Evolutionary conservation across 1,140 invertebrate species (phyloP), one percentile per base, ranked within the genome.

Genomic region (Camponotus floridanus): DNA sequence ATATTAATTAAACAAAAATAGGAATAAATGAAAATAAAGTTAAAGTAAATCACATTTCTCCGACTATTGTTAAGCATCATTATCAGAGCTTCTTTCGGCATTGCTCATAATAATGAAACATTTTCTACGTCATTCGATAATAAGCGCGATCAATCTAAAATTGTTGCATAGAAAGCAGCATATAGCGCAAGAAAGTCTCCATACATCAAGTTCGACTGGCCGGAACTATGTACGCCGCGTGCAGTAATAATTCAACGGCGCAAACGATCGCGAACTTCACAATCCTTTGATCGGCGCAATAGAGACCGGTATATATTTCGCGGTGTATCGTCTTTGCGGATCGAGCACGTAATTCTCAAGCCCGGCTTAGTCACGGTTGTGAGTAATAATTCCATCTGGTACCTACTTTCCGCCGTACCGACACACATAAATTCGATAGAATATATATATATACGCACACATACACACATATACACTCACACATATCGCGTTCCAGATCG

Each of bases 401-500:
- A 65, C 51, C 65, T 87, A 87, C 65, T 87, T 87, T 61, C 59
- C 73, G 68, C 26, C 55, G 31, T 57, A 42, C 71, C 71, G 51
- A 42, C 64, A 76, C 68, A 78, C 36, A 55, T 70, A 80, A 70
- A 80, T 15, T 26, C 62, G 33, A 21, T 11, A 62, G 45, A 31
- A n/a, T 55, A 31, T 48, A 45, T 18, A 45, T 18, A 7, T 18
- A n/a, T 15, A 21, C 13, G 4, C 15, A 15, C 42, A 42, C n/a
- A 33, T 48, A 59, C 13, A 36, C 15, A 68, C 61, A 57, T 15
- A 84, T 15, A 48, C 57, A 51, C 36, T 15, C 33, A 6, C 51
- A 67, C 42, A 67, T 90, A 90, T 89, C 88, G 88, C 61, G 79
- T 80, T 89, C 79, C 74, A 89, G 88, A 89, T 90, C 88, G 78